phyloP scores from a whole-genome alignment of 2,888 invertebrate species.

The Aspidiotus destructor region DNA sequence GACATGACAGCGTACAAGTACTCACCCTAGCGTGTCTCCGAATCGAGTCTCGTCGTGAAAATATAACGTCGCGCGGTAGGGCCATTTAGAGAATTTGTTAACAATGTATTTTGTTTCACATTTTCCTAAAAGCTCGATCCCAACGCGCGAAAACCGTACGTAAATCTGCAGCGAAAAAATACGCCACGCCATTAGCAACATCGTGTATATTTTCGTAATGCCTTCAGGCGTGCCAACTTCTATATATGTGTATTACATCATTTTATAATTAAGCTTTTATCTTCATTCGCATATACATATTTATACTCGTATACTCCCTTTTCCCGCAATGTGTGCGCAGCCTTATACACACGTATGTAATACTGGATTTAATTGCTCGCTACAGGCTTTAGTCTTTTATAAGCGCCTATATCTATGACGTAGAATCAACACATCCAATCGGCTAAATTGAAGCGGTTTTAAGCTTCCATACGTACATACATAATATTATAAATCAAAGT shows the following conservation, averaged over 20 bases:
- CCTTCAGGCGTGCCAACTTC: not conserved
- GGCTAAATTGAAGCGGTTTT: too few relatives aligned
- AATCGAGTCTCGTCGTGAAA: too few relatives aligned
- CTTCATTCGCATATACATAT: not conserved
- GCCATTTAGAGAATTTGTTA: constrained; percentile 4
- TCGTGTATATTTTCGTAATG: constrained; percentile 1
- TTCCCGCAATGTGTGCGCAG: too few relatives aligned
- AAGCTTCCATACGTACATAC: too few relatives aligned
- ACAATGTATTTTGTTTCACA: not conserved
- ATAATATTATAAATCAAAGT: too few relatives aligned
- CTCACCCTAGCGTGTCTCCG: too few relatives aligned
- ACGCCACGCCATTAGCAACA: not conserved
- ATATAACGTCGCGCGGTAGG: too few relatives aligned
- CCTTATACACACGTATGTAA: not conserved
- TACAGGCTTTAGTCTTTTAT: not conserved
- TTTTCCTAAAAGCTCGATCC: not conserved
- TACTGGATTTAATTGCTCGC: constrained; percentile 1
- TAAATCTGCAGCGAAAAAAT: not conserved
- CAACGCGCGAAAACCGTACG: not conserved
- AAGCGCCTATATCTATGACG: too few relatives aligned
- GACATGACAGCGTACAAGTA: too few relatives aligned
- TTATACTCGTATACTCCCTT: too few relatives aligned
- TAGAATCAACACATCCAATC: too few relatives aligned
- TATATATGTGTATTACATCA: not conserved
- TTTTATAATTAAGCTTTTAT: constrained; percentile 4